Conservation (phyloP, 2,797 vertebrate species). For the Notoglanidium macrostoma region DNA sequence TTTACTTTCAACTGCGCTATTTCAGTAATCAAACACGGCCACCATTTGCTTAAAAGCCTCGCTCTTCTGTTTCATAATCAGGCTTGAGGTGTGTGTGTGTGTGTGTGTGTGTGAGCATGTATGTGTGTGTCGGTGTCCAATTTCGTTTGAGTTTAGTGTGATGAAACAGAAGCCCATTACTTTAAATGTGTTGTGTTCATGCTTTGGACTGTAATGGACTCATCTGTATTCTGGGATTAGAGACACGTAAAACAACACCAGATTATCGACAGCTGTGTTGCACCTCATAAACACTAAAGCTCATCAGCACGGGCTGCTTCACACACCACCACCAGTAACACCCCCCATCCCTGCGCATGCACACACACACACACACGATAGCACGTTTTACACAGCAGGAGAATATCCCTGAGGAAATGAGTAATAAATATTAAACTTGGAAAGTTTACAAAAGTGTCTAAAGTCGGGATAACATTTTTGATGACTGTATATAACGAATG, state of each 20-base stretch:
- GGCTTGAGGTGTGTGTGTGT: conserved; percentile 7
- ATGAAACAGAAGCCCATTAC: conserved; percentile 47
- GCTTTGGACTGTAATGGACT: conserved; percentile 40
- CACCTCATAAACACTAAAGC: conserved; percentile 26
- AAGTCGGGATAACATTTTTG: neutral
- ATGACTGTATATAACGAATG: neutral
- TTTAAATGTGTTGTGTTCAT: conserved; percentile 42
- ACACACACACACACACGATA: neutral
- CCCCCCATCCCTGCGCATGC: neutral
- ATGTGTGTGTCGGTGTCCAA: conserved; percentile 9
- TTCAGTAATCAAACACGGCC: conserved; percentile 67
- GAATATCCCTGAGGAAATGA: neutral
- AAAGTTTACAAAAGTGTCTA: neutral
- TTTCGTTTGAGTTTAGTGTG: conserved; percentile 14
- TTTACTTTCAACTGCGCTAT: conserved; percentile 68
- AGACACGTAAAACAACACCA: conserved; percentile 42
- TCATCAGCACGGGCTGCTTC: neutral
- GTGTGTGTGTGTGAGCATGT: conserved; percentile 27
- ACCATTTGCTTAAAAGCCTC: conserved; percentile 71
- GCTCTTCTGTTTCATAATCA: conserved; percentile 57
- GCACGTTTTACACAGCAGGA: neutral
- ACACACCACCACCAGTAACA: neutral
- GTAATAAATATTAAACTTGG: neutral
- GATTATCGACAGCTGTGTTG: conserved; percentile 43
- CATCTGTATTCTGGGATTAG: conserved; percentile 47